Conservation (phyloP, 2,888 invertebrate genomes). For the Zygogramma bicolorata region DNA sequence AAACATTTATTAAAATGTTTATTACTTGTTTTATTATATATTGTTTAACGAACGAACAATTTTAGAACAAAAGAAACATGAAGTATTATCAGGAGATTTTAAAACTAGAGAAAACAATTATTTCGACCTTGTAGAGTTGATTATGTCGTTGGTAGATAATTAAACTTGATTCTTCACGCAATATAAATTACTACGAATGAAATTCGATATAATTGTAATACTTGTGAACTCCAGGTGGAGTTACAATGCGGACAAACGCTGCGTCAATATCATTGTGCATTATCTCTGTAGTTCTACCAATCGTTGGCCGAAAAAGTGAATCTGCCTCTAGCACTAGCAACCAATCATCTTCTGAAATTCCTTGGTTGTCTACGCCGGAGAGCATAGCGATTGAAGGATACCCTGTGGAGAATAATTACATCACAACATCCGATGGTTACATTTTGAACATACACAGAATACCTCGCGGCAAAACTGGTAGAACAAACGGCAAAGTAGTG, state of each 20-base stretch:
- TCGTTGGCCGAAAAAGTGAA: not conserved
- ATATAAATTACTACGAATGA: not conserved
- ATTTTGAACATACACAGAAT: slow-evolving; percentile 71
- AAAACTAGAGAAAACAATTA: not conserved
- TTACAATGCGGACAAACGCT: not conserved
- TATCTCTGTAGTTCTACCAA: not conserved
- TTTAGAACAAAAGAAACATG: too few species aligned
- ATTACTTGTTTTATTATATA: too few species aligned
- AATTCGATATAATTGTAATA: not conserved
- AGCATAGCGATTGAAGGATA: slow-evolving; percentile 65
- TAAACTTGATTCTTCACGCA: not conserved
- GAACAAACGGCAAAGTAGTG: slow-evolving; percentile 58
- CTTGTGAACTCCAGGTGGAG: not conserved
- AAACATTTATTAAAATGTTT: too few species aligned
- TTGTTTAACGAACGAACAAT: too few species aligned
- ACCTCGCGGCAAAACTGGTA: slow-evolving; percentile 62
- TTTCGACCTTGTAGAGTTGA: not conserved
- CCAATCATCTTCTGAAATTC: not conserved
- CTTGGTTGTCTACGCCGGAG: slow-evolving; percentile 43
- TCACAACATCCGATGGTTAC: slow-evolving; percentile 71
- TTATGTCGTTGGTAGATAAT: not conserved
- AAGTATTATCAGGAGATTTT: not conserved
- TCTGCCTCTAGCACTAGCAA: not conserved
- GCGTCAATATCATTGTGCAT: not conserved
- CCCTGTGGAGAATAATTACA: slow-evolving; percentile 64